Conservation (phyloP, 1,140 invertebrate genomes). For the Apis florea region DNA sequence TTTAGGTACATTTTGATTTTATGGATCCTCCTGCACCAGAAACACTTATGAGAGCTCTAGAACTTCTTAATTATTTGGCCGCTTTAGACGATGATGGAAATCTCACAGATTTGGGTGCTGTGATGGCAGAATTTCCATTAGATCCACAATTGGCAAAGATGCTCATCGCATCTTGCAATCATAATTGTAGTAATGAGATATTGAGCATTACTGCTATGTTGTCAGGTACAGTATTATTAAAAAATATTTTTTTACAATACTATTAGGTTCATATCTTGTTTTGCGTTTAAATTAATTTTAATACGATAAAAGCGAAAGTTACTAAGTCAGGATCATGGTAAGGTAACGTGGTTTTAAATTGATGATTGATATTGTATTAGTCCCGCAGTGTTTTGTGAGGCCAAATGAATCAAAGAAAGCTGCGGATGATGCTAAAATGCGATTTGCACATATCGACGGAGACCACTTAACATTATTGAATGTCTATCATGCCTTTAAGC, state of each 20-base stretch:
- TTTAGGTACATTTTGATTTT: slow-evolving; percentile 97
- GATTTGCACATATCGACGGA: slow-evolving; percentile 99
- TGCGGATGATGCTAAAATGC: slow-evolving; percentile 99
- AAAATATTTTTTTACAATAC: slow-evolving; percentile 13
- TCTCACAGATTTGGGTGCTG: slow-evolving; percentile 96
- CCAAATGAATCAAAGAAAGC: slow-evolving; percentile 99
- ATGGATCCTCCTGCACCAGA: slow-evolving; percentile 99
- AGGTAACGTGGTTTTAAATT: slow-evolving; percentile 76
- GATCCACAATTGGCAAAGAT: slow-evolving; percentile 99
- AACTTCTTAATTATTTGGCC: slow-evolving; percentile 98
- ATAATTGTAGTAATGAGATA: slow-evolving; percentile 99
- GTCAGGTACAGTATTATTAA: slow-evolving; percentile 88
- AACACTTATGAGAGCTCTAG: slow-evolving; percentile 99
- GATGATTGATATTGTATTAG: slow-evolving; percentile 84
- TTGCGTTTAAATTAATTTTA: slow-evolving; percentile 13
- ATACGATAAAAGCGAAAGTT: slow-evolving; percentile 21
- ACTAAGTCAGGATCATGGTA: slow-evolving; percentile 58
- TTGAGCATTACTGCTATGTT: slow-evolving; percentile 99
- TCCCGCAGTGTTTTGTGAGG: slow-evolving; percentile 99
- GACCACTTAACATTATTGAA: slow-evolving; percentile 98
- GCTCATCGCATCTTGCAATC: slow-evolving; percentile 97
- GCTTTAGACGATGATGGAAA: slow-evolving; percentile 98
- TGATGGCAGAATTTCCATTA: slow-evolving; percentile 99
- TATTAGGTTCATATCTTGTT: slow-evolving; percentile 31
- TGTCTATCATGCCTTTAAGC: slow-evolving; percentile 99